Conservation (phyloP, 2,113 vertebrate species). For the Globicephala melas region DNA sequence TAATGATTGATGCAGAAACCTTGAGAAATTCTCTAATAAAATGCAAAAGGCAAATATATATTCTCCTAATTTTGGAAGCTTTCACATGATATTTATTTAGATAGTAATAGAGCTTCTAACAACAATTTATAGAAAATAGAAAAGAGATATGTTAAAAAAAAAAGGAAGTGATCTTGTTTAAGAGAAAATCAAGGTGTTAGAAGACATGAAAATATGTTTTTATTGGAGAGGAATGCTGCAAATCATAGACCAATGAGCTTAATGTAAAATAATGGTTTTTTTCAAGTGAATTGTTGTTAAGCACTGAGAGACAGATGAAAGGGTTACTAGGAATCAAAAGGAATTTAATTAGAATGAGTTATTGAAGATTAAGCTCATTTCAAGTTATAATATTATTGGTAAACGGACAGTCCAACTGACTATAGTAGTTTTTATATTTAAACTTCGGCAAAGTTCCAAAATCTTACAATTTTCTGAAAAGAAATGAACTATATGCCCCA, state of each 20-base stretch:
- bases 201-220: neutral
- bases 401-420: neutral
- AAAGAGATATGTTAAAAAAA: neutral
- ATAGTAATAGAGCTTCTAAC: neutral
- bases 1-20: neutral
- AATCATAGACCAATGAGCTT: neutral
- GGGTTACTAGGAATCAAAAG: neutral
- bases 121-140: neutral
- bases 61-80: neutral
- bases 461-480: neutral
- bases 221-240: neutral
- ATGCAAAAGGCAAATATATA: neutral
- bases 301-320: neutral
- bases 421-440: neutral
- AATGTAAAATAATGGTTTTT: neutral
- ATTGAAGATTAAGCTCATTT: neutral
- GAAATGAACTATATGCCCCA: neutral
- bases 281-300: neutral
- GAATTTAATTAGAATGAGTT: conserved; percentile 1
- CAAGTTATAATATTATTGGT: neutral
- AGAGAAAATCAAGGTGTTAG: neutral
- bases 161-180: neutral
- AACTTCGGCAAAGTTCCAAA: neutral
- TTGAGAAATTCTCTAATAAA: neutral
- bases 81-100: neutral